Conservation (phyloP, 2,888 invertebrate genomes). For the Aleiodes testaceus region DNA sequence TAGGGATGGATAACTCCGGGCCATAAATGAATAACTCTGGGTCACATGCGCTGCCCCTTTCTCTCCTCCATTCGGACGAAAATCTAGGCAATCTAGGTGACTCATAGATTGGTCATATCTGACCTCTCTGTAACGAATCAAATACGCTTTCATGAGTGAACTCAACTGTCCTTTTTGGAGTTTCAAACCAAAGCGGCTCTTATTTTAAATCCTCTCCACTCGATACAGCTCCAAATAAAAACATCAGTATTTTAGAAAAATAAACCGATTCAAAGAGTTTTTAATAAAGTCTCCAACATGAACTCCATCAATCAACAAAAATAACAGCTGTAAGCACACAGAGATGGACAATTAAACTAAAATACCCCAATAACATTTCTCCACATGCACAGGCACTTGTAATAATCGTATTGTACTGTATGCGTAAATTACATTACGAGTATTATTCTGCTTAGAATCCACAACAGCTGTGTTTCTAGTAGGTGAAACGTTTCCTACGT, state of each 20-base stretch:
- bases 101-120: not conserved
- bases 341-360: too few relatives aligned
- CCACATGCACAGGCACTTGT: conserved; percentile 17
- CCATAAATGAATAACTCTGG: too few relatives aligned
- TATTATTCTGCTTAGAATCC: conserved; percentile 3
- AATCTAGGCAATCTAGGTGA: conserved; percentile 19
- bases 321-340: too few relatives aligned
- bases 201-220: too few relatives aligned
- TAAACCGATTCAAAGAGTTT: too few relatives aligned
- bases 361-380: conserved; percentile 13
- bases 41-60: not conserved
- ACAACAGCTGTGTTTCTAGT: conserved; percentile 5
- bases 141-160: not conserved
- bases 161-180: too few relatives aligned
- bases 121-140: not conserved
- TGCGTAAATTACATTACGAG: conserved; percentile 38
- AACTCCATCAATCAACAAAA: too few relatives aligned
- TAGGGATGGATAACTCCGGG: too few relatives aligned
- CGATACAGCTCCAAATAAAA: too few relatives aligned
- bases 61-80: not conserved
- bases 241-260: too few relatives aligned
- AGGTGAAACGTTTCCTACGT: not conserved
- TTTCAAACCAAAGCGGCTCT: too few relatives aligned
- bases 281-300: too few relatives aligned
- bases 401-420: conserved; percentile 25